phyloP scores from a whole-genome alignment of 2,888 invertebrate species.

The Hesperia comma region DNA sequence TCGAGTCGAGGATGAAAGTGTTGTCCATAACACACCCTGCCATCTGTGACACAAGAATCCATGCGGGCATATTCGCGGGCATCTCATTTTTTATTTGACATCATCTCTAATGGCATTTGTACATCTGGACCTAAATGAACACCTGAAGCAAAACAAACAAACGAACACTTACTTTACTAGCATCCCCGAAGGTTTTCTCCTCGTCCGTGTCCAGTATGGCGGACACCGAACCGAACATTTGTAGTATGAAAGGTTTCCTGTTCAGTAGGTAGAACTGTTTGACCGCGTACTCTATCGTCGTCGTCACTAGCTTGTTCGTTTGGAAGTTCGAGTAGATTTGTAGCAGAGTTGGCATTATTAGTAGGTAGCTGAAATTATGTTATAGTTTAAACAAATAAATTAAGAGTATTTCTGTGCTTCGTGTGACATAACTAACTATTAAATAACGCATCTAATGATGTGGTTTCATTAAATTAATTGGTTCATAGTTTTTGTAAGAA shows the following conservation, averaged over 20 bases:
- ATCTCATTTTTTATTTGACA: no score
- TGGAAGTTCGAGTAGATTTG: slow-evolving; percentile 99
- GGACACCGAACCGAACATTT: slow-evolving; percentile 99
- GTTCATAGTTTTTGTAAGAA: no score
- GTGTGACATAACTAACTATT: no score
- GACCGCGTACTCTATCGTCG: slow-evolving; percentile 98
- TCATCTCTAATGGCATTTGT: no score
- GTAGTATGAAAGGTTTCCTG: slow-evolving; percentile 98
- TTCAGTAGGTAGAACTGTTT: slow-evolving; percentile 99
- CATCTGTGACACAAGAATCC: no score
- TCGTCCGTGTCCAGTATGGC: slow-evolving; percentile 97
- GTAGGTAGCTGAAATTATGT: slow-evolving; percentile 87
- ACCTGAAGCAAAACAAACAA: not conserved
- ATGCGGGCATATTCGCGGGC: no score
- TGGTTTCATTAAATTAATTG: no score
- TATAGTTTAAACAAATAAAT: slow-evolving; percentile 3
- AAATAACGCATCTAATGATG: no score
- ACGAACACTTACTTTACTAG: slow-evolving; percentile 88
- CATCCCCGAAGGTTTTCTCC: slow-evolving; percentile 93
- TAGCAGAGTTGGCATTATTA: slow-evolving; percentile 98
- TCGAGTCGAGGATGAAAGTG: no score
- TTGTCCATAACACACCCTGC: no score
- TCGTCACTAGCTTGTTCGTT: slow-evolving; percentile 96
- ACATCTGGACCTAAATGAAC: no score
- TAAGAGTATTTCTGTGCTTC: no score